phyloP scores from a whole-genome alignment of 2,797 vertebrate genomes.

The Rhadinocentrus ornatus region DNA sequence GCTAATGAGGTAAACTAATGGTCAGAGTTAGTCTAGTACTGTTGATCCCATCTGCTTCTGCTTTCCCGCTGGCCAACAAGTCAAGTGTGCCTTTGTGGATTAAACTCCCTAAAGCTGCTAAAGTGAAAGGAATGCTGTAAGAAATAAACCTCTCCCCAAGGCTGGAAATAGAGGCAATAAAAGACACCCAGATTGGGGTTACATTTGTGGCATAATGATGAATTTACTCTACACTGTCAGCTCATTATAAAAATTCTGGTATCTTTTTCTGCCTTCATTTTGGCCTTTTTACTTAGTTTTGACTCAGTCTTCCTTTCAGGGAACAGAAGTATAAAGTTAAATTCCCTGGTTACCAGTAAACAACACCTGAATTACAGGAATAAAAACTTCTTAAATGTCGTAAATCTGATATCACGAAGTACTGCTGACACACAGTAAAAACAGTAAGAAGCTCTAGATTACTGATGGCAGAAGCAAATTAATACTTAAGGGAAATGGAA shows the following conservation, averaged over 20 bases:
- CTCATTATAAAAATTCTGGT: constrained; percentile 9
- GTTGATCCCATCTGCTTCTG: constrained; percentile 41
- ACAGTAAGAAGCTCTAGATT: constrained; percentile 33
- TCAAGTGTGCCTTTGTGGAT: constrained; percentile 62
- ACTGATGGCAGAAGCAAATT: constrained; percentile 49
- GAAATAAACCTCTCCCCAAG: constrained; percentile 20
- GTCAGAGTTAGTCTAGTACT: constrained; percentile 31
- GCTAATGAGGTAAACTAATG: constrained; percentile 54
- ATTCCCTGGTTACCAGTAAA: constrained; percentile 12
- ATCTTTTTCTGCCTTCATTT: not conserved
- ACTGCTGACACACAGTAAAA: constrained; percentile 32
- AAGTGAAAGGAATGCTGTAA: constrained; percentile 51
- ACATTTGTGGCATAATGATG: not conserved
- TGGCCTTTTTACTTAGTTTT: not conserved
- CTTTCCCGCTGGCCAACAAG: constrained; percentile 28
- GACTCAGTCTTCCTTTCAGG: not conserved
- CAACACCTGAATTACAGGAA: constrained; percentile 11
- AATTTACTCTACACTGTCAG: constrained; percentile 1
- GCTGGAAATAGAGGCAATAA: constrained; percentile 13
- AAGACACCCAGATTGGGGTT: not conserved
- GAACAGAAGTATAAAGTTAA: constrained; percentile 3
- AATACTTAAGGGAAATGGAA: constrained; percentile 58
- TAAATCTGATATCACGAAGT: constrained; percentile 22
- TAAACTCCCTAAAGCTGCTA: constrained; percentile 30
- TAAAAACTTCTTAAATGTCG: constrained; percentile 11